phyloP scores from a whole-genome alignment of 2,888 invertebrate species.

The Alviniconcha strummeri region DNA sequence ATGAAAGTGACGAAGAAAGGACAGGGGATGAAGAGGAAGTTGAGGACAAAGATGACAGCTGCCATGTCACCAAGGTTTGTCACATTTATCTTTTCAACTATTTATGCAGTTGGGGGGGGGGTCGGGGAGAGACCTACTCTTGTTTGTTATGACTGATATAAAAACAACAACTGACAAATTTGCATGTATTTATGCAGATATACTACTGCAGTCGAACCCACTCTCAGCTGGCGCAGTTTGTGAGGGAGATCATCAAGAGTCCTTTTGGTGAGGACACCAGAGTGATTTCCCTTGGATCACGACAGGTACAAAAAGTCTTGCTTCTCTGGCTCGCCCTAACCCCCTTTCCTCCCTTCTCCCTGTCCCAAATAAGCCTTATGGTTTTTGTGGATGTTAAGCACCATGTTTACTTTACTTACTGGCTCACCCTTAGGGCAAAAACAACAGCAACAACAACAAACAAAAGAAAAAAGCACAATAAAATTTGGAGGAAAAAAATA shows the following conservation, averaged over 20 bases:
- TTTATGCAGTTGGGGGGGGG: not conserved
- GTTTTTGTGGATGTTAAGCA: too few relatives aligned
- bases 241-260: constrained; percentile 92
- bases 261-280: constrained; percentile 82
- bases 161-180: too few relatives aligned
- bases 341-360: too few relatives aligned
- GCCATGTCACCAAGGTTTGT: constrained; percentile 68
- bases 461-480: too few relatives aligned
- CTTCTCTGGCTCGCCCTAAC: too few relatives aligned
- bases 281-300: constrained; percentile 89
- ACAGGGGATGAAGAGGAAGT: constrained; percentile 52
- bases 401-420: too few relatives aligned
- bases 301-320: constrained; percentile 75
- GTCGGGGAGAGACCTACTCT: too few relatives aligned
- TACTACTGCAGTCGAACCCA: constrained; percentile 97
- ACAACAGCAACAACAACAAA: too few relatives aligned
- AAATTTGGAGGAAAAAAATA: too few relatives aligned
- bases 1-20: constrained; percentile 66
- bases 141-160: too few relatives aligned
- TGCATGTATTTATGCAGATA: constrained; percentile 76
- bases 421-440: too few relatives aligned
- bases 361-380: too few relatives aligned
- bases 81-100: not conserved
- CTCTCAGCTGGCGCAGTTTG: constrained; percentile 95
- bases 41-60: constrained; percentile 49